Conservation (phyloP, 2,113 vertebrate species). For the Collichthys lucidus region DNA sequence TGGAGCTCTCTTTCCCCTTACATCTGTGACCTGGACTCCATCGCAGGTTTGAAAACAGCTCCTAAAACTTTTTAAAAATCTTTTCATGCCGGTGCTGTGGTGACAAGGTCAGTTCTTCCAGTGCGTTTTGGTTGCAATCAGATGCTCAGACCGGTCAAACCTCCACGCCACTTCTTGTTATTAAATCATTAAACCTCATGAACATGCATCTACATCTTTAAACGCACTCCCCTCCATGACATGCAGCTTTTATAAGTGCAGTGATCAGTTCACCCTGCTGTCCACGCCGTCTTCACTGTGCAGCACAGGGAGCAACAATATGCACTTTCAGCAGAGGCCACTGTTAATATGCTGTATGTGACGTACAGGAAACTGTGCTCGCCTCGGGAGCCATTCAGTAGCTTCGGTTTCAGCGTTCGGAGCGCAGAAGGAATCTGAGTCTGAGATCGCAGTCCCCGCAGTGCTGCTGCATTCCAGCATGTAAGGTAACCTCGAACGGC, state of each 20-base stretch:
- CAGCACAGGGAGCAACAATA: constrained; percentile 7
- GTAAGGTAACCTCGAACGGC: constrained; percentile 7
- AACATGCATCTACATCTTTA: neutral
- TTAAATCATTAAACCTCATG: neutral
- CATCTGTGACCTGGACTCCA: too few relatives aligned
- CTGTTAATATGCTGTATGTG: neutral
- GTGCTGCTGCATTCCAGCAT: constrained; percentile 5
- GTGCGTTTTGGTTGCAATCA: too few relatives aligned
- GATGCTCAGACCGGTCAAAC: too few relatives aligned
- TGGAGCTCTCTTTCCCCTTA: too few relatives aligned
- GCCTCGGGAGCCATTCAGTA: neutral
- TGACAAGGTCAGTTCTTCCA: too few relatives aligned
- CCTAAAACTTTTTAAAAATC: too few relatives aligned
- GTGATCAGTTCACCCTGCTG: constrained; percentile 1
- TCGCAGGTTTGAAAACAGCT: too few relatives aligned
- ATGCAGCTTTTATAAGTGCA: neutral
- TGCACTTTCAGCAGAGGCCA: neutral
- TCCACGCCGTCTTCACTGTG: neutral
- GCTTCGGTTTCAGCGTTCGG: constrained; percentile 21
- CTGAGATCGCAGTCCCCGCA: constrained; percentile 1
- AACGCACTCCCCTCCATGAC: too few relatives aligned
- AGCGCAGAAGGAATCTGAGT: neutral
- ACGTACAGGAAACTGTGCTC: constrained; percentile 51
- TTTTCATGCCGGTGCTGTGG: too few relatives aligned
- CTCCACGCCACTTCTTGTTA: too few relatives aligned